Base-by-base conservation (phyloP, 2,113 vertebrate species). In the Mormyrus iriodes region DNA sequence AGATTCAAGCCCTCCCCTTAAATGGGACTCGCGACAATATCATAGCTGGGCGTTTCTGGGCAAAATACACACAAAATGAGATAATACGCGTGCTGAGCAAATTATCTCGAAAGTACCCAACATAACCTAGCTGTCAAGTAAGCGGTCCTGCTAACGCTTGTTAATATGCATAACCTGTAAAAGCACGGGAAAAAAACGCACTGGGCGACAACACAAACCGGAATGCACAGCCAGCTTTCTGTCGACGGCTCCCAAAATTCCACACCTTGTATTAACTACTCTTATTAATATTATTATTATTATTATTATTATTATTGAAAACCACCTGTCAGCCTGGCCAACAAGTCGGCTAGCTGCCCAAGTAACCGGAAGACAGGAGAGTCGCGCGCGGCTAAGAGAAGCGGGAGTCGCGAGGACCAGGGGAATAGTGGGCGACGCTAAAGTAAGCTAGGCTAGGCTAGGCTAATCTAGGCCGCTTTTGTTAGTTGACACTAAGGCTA, bases 391-490 rank as follows among this genome's bases (percentile, higher is more conserved):
- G 82, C 82, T 84, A 42, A 84, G 21, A 24, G 42, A n/a, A 69
- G 27, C 61, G 61, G 61, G 61, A 69, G n/a, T 69, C 82, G 21
- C 82, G 42, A 48, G 82, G 44, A 44, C 19, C 39, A 82, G 55
- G 3, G 55, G 10, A n/a, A 21, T 9, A 69, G 35, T 42, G 82
- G 82, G 82, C 73, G 35, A 79, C 35, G 73, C 73, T 39, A 13
- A 69, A 82, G 39, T 82, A 84, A 9, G 82, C 73, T 79, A 46
- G 7, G 82, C 17, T 79, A 79, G 35, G 35, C 73, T 84, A 84
- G 24, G 82, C 82, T 84, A 84, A 46, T 15, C 31, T 53, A 53
- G 85, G 85, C 85, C 85, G n/a, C 85, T 86, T 86, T 86, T 85
- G 83, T 85, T 51, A 51, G 46, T 24, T 85, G 24, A 51, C 21